Base-by-base conservation (phyloP, 1,140 invertebrate genomes). In the Macrobrachium rosenbergii region DNA sequence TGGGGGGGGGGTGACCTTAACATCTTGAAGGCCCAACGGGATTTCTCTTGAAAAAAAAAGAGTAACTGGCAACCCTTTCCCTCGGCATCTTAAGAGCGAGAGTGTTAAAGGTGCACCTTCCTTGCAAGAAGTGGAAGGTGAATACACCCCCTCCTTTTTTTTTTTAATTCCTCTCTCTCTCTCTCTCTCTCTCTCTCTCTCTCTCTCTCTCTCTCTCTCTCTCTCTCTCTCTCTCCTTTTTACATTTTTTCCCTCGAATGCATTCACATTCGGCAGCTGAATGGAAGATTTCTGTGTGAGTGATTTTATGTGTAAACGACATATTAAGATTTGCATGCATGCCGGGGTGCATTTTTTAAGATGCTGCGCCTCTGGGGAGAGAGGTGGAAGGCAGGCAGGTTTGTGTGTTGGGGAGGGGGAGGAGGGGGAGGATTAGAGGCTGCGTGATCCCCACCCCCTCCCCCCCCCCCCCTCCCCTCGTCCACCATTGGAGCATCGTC, bases 271-370 rank as follows among this genome's bases (percentile, higher is more conserved):
- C 63, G 83, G 83, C 58, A 75, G 59, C 45, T 84, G 73, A 84
- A 84, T 84, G 83, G 83, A 84, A 73, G 83, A 75, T 78, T 84
- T 84, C 73, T 84, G 83, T 84, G 83, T 78, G 83, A 84, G 83
- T 84, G 83, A 84, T 84, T 84, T 84, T 84, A 84, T 84, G 63
- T 84, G 83, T 84, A 84, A 77, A 84, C 83, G 83, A 84, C 75
- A 67, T 78, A 23, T 37, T 37, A 37, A 37, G 28, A 37, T 37
- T 3, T 79, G 67, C 78, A 75, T 84, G 64, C 37, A 67, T 21
- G 52, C 28, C 43, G 78, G 83, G 83, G 75, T 84, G 75, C 83
- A 84, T 84, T 77, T 84, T 78, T 77, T 37, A 37, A 37, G 28
- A 37, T 37, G 28, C 28, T 37, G 28, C 28, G 28, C 28, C 28